Evolutionary conservation across 1,140 invertebrate species (phyloP).

Genomic region (Anastrepha obliqua): DNA sequence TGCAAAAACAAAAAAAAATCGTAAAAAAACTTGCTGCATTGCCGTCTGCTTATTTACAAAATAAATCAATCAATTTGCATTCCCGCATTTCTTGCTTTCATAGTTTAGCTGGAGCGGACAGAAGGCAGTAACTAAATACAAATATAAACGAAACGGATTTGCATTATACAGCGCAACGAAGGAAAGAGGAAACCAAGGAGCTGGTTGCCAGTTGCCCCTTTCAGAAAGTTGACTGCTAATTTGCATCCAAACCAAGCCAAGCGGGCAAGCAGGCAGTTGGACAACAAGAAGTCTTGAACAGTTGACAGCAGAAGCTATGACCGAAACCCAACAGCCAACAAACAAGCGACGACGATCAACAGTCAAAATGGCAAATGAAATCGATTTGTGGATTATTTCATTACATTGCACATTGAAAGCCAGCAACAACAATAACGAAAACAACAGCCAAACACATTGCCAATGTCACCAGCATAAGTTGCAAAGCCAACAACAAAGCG

Average conservation of each 20-base stretch:
- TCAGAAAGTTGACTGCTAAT: conserved; percentile 60
- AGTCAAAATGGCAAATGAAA: conserved; percentile 66
- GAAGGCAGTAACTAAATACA: conserved; percentile 18
- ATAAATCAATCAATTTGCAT: conserved; percentile 74
- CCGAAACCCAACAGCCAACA: neutral
- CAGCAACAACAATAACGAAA: conserved; percentile 34
- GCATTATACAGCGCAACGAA: conserved; percentile 11
- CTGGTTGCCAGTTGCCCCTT: neutral
- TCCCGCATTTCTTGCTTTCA: conserved; percentile 54
- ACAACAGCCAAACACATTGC: neutral
- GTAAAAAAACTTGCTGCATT: neutral
- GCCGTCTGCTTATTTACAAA: conserved; percentile 71
- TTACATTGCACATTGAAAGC: conserved; percentile 67
- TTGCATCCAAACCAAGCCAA: conserved; percentile 68
- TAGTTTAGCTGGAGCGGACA: neutral
- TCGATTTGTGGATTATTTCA: conserved; percentile 72
- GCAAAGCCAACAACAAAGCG: conserved; percentile 22
- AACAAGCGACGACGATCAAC: conserved; percentile 63
- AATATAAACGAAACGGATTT: conserved; percentile 33
- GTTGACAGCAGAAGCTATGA: neutral
- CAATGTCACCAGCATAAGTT: conserved; percentile 48
- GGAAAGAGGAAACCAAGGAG: neutral
- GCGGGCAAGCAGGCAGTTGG: neutral
- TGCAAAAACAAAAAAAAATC: neutral
- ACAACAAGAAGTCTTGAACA: neutral